A percentile compares a stretch with the other conserved stretches of the same genome.
Conservation (phyloP, 2,113 vertebrate genomes). For the Centrocercus urophasianus region DNA sequence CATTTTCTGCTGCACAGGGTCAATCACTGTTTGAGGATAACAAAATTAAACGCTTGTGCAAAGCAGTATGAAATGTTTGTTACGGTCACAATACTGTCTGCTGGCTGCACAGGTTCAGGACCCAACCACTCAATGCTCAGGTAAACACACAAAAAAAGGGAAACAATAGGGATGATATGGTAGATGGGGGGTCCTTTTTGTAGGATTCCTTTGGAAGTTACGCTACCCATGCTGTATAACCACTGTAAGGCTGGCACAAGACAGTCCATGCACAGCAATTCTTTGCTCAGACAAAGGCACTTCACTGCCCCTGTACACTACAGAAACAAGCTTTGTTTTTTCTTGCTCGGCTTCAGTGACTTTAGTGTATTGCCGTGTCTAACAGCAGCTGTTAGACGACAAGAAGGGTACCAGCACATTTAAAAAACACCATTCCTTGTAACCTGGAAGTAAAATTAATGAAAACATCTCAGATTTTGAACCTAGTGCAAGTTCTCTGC, state of each 20-base stretch:
- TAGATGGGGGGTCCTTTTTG: background rate
- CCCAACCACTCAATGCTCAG: background rate
- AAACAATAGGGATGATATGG: background rate
- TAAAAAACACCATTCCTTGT: constrained; percentile 49
- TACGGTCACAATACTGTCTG: rapidly evolving
- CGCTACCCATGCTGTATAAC: background rate
- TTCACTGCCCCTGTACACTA: background rate
- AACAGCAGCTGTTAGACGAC: constrained; percentile 45
- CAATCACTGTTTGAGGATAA: background rate
- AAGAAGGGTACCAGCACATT: background rate
- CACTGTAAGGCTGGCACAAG: background rate
- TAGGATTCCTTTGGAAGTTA: background rate
- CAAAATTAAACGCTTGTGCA: background rate
- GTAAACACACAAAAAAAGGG: background rate
- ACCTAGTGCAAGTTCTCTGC: constrained; percentile 10
- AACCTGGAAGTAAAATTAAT: constrained; percentile 62
- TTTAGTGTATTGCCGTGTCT: background rate
- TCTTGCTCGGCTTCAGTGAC: background rate
- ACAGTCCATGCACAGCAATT: background rate
- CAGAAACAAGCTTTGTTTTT: background rate
- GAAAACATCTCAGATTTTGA: constrained; percentile 66
- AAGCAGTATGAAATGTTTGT: background rate
- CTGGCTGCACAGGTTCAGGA: background rate
- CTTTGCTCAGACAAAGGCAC: background rate
- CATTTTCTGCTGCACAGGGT: background rate